phyloP scores from a whole-genome alignment of 2,797 vertebrate species.

The Argya squamiceps region DNA sequence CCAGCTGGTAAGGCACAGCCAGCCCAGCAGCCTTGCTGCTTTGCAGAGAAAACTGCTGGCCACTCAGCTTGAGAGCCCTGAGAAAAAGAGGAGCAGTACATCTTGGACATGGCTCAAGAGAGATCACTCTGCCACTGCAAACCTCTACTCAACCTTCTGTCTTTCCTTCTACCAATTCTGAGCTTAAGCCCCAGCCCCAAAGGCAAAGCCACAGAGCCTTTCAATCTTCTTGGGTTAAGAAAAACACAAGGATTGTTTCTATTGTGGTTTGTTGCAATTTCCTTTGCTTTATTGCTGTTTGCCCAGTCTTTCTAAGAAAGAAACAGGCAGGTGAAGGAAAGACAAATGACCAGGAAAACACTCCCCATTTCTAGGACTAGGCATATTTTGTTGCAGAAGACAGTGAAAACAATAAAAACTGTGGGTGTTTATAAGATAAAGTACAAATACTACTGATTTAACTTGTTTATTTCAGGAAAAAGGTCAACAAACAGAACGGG shows the following conservation, averaged over 20 bases:
- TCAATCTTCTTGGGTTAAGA: background rate
- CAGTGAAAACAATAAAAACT: background rate
- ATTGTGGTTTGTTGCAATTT: background rate
- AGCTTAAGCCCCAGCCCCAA: background rate
- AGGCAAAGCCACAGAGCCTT: background rate
- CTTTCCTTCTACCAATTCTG: background rate
- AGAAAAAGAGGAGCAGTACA: background rate
- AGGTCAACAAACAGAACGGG: accelerated
- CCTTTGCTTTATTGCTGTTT: background rate
- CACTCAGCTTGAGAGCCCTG: background rate
- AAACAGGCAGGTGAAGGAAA: background rate
- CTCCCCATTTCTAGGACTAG: background rate
- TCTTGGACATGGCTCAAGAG: background rate
- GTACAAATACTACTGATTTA: background rate
- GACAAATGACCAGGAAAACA: background rate
- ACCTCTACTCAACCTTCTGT: background rate
- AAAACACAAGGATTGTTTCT: background rate
- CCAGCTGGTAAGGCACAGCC: background rate
- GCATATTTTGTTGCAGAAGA: background rate
- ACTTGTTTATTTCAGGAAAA: background rate
- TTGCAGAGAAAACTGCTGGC: background rate
- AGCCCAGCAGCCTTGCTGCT: background rate
- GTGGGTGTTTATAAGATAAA: background rate
- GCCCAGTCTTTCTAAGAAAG: background rate
- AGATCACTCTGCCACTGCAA: background rate